These are phyloP conservation scores for Hydrozoanthus tunicans DNA, from an alignment of 64 coral and sea anemone species.

Conservation along the genomic window DNA sequence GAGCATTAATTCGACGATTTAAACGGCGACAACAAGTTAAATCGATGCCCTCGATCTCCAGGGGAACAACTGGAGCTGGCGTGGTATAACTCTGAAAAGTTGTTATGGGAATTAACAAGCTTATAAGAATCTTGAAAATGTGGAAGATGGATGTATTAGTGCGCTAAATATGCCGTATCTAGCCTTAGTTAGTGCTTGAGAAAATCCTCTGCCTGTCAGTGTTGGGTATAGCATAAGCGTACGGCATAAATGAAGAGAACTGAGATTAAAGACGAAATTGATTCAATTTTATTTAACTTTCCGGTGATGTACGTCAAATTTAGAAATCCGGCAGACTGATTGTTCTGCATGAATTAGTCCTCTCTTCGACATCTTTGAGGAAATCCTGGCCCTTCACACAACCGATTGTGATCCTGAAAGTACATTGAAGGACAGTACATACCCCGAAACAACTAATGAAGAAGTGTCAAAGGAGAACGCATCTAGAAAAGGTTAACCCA, in stretches of 20 bases:
- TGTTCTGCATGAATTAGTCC: slow-evolving; percentile 36
- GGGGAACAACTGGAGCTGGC: slow-evolving; percentile 6
- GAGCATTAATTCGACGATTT: slow-evolving; percentile 10
- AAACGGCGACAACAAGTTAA: slow-evolving; percentile 26
- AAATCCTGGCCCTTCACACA: slow-evolving; percentile 26
- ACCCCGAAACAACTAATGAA: slow-evolving; percentile 1
- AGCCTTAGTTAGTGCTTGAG: slow-evolving; percentile 25
- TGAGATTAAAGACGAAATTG: slow-evolving; percentile 17
- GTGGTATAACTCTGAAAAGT: slow-evolving; percentile 28
- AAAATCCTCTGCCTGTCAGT: slow-evolving; percentile 58
- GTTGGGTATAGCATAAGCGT: slow-evolving; percentile 15
- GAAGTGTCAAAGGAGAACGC: slow-evolving; percentile 3
- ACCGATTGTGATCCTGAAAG: slow-evolving; percentile 28
- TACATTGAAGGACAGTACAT: slow-evolving; percentile 20
- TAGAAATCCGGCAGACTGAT: slow-evolving; percentile 22
- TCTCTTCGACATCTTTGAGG: slow-evolving; percentile 35
- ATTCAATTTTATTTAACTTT: slow-evolving; percentile 41
- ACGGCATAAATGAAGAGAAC: slow-evolving; percentile 19
- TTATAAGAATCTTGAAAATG: slow-evolving; percentile 36
- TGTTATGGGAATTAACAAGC: slow-evolving; percentile 25
- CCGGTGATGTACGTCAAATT: slow-evolving; percentile 24
- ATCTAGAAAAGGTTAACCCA: neutral
- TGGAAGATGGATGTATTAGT: slow-evolving; percentile 19
- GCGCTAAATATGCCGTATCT: slow-evolving; percentile 30
- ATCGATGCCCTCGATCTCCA: slow-evolving; percentile 22